Conservation (phyloP, 2,797 vertebrate species). For the Cetoscarus ocellatus region DNA sequence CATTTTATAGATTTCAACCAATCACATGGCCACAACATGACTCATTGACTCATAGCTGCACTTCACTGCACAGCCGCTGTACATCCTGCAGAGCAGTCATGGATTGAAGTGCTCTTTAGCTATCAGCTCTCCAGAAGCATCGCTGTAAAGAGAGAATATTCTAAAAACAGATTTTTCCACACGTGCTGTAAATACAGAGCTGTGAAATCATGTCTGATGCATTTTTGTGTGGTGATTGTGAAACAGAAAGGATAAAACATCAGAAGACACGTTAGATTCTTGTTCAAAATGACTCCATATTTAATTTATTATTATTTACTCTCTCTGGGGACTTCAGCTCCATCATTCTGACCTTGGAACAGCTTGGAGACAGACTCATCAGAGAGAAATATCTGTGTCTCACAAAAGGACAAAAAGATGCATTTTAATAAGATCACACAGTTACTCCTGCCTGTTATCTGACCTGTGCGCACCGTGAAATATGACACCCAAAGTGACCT, state of each 20-base stretch:
- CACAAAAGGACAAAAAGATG: slow-evolving; percentile 16
- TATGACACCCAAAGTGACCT: slow-evolving; percentile 1
- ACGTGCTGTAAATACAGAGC: background rate
- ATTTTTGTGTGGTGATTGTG: background rate
- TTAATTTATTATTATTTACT: slow-evolving; percentile 29
- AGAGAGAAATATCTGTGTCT: slow-evolving; percentile 32
- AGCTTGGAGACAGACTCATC: slow-evolving; percentile 27
- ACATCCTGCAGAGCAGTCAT: no score
- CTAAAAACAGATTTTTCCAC: background rate
- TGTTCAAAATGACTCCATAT: slow-evolving; percentile 25
- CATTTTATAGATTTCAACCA: no score
- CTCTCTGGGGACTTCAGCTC: slow-evolving; percentile 23
- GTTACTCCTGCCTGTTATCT: background rate
- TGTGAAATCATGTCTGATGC: background rate
- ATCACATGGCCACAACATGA: no score
- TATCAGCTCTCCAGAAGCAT: background rate
- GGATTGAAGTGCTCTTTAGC: no score
- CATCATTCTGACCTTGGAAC: slow-evolving; percentile 53
- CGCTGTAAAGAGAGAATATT: slow-evolving; percentile 1
- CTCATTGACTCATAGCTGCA: no score
- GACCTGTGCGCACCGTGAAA: slow-evolving; percentile 6
- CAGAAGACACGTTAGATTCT: background rate
- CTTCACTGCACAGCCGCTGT: no score
- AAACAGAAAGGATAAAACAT: background rate
- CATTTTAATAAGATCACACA: slow-evolving; percentile 30